Evolutionary conservation across 2,888 invertebrate genomes (phyloP).

Genomic region (Gandaritis pyraliata): DNA sequence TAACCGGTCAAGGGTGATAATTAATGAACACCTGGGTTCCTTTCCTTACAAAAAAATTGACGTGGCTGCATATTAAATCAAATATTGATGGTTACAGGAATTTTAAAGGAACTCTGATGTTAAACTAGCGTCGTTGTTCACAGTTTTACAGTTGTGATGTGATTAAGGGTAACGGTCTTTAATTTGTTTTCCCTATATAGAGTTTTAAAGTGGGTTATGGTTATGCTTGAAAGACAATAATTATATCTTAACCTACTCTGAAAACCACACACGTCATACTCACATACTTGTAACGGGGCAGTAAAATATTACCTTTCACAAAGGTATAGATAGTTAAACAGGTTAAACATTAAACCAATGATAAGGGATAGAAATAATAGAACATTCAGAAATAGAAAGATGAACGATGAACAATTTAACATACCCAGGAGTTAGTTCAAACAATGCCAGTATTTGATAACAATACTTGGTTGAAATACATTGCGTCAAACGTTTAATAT

Average conservation of each 20-base stretch:
- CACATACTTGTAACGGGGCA: background rate
- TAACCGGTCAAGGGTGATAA: constrained; percentile 49
- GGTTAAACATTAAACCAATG: too few species aligned
- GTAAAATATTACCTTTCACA: too few species aligned
- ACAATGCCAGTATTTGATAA: too few species aligned
- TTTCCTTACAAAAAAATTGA: constrained; percentile 29
- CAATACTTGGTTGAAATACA: too few species aligned
- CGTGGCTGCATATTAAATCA: constrained; percentile 26
- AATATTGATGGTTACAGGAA: constrained; percentile 25
- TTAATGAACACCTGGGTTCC: constrained; percentile 28
- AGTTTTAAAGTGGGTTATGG: constrained; percentile 32
- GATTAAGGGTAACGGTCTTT: constrained; percentile 49
- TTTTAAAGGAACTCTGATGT: constrained; percentile 40
- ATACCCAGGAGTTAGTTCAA: too few species aligned
- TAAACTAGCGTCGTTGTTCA: constrained; percentile 36
- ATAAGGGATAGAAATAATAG: too few species aligned
- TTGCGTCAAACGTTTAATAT: too few species aligned
- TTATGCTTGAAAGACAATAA: constrained; percentile 22
- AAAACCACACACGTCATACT: constrained; percentile 26
- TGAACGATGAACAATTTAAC: too few species aligned
- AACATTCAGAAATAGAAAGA: too few species aligned
- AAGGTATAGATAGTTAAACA: too few species aligned
- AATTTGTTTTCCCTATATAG: constrained; percentile 45
- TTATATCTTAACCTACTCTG: constrained; percentile 27
- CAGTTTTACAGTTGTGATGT: constrained; percentile 43